Conservation (phyloP, 2,113 vertebrate species). For the Lagopus leucura region DNA sequence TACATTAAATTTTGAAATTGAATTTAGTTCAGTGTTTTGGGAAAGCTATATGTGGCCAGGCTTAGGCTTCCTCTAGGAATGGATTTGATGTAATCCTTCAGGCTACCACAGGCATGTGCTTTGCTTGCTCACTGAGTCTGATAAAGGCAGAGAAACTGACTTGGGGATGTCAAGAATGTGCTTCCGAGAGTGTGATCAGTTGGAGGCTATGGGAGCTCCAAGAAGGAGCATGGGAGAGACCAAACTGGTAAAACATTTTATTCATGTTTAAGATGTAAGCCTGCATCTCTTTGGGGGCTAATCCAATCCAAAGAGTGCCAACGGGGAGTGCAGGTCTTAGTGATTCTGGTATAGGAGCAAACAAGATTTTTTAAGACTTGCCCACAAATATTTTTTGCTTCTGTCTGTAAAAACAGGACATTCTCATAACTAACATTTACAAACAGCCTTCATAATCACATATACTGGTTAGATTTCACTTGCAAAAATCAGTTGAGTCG, state of each 20-base stretch:
- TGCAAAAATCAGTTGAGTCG: not conserved
- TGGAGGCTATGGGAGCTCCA: not conserved
- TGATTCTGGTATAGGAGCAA: not conserved
- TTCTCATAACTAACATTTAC: not conserved
- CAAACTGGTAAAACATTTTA: not conserved
- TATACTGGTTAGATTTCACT: rapidly evolving
- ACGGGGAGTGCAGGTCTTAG: not conserved
- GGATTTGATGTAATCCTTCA: not conserved
- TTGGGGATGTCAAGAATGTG: not conserved
- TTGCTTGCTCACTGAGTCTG: not conserved
- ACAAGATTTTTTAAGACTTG: not conserved
- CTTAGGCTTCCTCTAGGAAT: not conserved
- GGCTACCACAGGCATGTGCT: rapidly evolving
- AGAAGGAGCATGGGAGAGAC: not conserved
- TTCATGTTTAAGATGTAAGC: not conserved
- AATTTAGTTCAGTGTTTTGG: not conserved
- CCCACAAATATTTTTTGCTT: not conserved
- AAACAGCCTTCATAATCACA: not conserved
- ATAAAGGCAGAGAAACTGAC: not conserved
- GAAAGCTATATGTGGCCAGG: not conserved
- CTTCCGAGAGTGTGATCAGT: not conserved
- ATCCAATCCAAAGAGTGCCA: not conserved
- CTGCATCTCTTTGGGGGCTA: not conserved
- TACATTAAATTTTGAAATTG: not conserved
- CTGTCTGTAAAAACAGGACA: not conserved